phyloP scores from a whole-genome alignment of 2,797 vertebrate species.

The Loriculus beryllinus region DNA sequence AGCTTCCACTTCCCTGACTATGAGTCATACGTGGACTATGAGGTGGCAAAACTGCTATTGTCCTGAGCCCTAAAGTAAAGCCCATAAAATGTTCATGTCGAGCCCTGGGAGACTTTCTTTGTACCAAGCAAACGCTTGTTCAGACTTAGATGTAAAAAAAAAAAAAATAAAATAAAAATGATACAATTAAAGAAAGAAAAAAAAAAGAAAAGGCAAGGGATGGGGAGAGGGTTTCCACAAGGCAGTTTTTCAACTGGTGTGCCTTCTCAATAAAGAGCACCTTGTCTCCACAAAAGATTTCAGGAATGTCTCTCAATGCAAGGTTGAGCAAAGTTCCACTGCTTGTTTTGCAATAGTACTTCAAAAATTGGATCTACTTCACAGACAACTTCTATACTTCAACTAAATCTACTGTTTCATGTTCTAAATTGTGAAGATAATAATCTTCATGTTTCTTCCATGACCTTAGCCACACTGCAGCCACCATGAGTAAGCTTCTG shows the following conservation, averaged over 20 bases:
- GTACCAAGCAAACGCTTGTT: not conserved
- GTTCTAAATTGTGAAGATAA: not conserved
- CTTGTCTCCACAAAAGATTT: not conserved
- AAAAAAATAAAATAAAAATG: not conserved
- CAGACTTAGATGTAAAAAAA: not conserved
- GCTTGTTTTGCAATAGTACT: fast-evolving
- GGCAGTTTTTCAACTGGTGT: fast-evolving
- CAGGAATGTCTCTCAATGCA: not conserved
- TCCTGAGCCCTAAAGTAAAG: not conserved
- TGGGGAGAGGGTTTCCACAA: not conserved
- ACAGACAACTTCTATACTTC: not conserved
- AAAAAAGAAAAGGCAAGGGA: not conserved
- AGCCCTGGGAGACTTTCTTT: not conserved
- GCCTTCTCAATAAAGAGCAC: not conserved
- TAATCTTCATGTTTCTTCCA: not conserved
- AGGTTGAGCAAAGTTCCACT: not conserved
- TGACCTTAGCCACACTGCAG: not conserved
- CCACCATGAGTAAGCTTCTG: not conserved
- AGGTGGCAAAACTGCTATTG: not conserved
- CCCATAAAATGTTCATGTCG: not conserved
- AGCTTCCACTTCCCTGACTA: not conserved
- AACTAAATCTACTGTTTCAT: not conserved
- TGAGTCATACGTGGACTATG: not conserved
- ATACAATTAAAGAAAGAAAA: fast-evolving
- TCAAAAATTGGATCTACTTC: not conserved